Conservation (phyloP, 2,888 invertebrate species). For the Geotrupes spiniger region DNA sequence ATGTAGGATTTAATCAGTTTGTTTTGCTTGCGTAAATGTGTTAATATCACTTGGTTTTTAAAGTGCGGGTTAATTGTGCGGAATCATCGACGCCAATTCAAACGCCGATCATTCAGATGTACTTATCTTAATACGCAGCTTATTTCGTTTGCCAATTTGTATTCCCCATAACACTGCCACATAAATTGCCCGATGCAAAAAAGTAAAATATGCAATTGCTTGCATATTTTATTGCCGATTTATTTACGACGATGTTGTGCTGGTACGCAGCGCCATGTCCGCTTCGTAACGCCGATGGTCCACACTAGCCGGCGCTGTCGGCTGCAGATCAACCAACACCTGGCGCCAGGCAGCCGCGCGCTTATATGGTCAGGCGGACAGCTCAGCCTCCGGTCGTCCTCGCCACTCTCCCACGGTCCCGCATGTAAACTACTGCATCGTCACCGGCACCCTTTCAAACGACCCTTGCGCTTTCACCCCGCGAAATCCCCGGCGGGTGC, state of each 20-base stretch:
- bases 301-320: constrained; percentile 25
- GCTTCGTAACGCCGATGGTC: constrained; percentile 11
- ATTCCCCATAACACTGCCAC: too few species aligned
- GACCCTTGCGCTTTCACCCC: neutral
- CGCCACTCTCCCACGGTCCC: constrained; percentile 21
- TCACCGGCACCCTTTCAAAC: constrained; percentile 17
- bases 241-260: constrained; percentile 9
- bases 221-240: neutral
- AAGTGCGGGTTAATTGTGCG: too few species aligned
- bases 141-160: too few species aligned
- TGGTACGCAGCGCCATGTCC: constrained; percentile 14
- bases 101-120: too few species aligned
- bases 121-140: too few species aligned
- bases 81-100: too few species aligned
- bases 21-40: too few species aligned
- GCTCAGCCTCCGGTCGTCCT: constrained; percentile 34
- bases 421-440: constrained; percentile 25
- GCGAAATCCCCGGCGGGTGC: neutral
- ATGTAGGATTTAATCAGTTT: too few species aligned
- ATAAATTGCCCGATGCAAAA: too few species aligned
- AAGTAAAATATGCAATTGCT: too few species aligned
- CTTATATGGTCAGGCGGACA: constrained; percentile 45
- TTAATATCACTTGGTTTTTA: too few species aligned
- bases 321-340: constrained; percentile 43
- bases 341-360: constrained; percentile 46